Conservation (phyloP, 2,113 vertebrate species). For the Cinclus cinclus region DNA sequence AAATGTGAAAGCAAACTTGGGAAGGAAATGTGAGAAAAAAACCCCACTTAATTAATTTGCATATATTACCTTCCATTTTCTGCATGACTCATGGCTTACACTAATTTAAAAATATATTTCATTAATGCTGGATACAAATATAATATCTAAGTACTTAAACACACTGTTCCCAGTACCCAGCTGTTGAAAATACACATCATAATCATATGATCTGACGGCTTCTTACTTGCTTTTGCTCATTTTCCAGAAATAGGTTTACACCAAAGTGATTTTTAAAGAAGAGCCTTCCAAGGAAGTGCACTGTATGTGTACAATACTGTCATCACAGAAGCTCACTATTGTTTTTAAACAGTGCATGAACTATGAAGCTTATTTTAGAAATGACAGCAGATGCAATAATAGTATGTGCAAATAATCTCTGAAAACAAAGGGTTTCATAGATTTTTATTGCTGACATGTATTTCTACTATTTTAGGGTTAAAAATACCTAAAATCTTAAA, state of each 20-base stretch:
- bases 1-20: neutral
- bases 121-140: neutral
- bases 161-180: neutral
- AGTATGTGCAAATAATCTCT: neutral
- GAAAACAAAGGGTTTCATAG: neutral
- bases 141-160: neutral
- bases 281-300: neutral
- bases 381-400: neutral
- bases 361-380: neutral
- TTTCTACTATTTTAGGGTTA: neutral
- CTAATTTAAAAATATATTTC: neutral
- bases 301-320: too few species aligned
- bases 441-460: neutral
- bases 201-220: neutral
- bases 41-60: neutral
- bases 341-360: neutral
- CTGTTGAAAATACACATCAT: neutral
- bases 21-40: neutral
- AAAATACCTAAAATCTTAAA: neutral
- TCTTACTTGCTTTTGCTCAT: neutral
- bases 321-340: neutral
- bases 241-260: neutral
- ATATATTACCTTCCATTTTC: neutral
- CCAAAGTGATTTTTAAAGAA: neutral
- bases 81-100: neutral